A percentile compares a stretch with the other conserved stretches of the same genome.
Evolutionary conservation across 2,888 invertebrate species (phyloP).

Genomic region (Pimpla rufipes): DNA sequence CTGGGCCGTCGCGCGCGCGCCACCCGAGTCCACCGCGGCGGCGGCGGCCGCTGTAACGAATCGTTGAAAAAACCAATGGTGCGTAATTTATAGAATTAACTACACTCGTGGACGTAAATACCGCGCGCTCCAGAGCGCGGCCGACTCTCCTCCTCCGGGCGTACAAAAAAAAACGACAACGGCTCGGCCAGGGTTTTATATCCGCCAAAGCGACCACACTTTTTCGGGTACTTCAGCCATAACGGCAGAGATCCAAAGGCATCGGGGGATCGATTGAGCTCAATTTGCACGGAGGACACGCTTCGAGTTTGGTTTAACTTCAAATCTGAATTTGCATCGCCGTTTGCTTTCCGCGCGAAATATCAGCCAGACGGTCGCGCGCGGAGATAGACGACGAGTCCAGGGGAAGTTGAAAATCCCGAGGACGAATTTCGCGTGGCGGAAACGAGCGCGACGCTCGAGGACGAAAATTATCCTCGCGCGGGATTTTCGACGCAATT

Average conservation of each 20-base stretch:
- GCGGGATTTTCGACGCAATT: no score
- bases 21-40: not conserved
- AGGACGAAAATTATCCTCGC: no score
- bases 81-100: constrained; percentile 49
- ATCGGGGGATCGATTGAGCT: not conserved
- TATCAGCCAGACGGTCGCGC: not conserved
- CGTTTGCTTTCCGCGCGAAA: not conserved
- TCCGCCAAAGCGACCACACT: not conserved
- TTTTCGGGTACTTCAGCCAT: not conserved
- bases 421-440: no score
- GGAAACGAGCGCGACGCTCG: no score
- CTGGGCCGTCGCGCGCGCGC: not conserved
- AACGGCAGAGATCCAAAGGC: not conserved
- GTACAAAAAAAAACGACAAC: not conserved
- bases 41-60: constrained; percentile 7
- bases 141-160: not conserved
- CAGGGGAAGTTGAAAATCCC: not conserved
- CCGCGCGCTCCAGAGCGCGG: not conserved
- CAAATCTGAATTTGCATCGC: not conserved
- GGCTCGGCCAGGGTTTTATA: not conserved
- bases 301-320: constrained; percentile 1
- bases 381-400: not conserved
- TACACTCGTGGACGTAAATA: constrained; percentile 11
- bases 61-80: constrained; percentile 44
- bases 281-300: not conserved